Evolutionary conservation across 2,888 invertebrate species (phyloP).

Genomic region (Eupithecia tripunctaria): DNA sequence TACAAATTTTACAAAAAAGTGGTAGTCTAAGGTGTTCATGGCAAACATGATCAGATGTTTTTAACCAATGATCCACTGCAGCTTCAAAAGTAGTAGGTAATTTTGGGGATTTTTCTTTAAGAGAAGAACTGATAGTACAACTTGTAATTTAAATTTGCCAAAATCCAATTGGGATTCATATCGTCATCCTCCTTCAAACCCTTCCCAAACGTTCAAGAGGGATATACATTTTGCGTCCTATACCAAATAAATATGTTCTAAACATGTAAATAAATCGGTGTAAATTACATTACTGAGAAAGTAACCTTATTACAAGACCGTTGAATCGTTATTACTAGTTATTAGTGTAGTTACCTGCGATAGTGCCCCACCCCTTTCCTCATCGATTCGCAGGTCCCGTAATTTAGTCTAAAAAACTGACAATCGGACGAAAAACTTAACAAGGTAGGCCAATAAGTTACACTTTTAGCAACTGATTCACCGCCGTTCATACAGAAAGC

Average conservation of each 20-base stretch:
- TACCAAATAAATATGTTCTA: slow-evolving; percentile 5
- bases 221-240: slow-evolving; percentile 16
- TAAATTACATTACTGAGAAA: background rate
- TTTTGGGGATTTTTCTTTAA: no score
- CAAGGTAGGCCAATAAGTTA: slow-evolving; percentile 15
- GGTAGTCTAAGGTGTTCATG: slow-evolving; percentile 25
- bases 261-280: background rate
- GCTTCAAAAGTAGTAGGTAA: background rate
- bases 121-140: no score
- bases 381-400: slow-evolving; percentile 16
- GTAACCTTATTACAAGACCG: background rate
- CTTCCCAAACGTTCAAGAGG: slow-evolving; percentile 1
- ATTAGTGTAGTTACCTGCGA: slow-evolving; percentile 13
- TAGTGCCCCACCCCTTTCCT: slow-evolving; percentile 27
- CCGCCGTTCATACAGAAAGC: slow-evolving; percentile 5
- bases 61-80: slow-evolving; percentile 19
- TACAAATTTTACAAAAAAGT: background rate
- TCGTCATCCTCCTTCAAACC: no score
- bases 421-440: slow-evolving; percentile 22
- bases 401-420: slow-evolving; percentile 7
- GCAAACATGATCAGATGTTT: slow-evolving; percentile 19
- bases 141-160: no score
- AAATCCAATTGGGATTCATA: no score
- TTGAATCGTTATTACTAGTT: slow-evolving; percentile 19
- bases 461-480: background rate